Evolutionary conservation across 2,888 invertebrate genomes (phyloP).

Genomic region (Tenthredo notha): DNA sequence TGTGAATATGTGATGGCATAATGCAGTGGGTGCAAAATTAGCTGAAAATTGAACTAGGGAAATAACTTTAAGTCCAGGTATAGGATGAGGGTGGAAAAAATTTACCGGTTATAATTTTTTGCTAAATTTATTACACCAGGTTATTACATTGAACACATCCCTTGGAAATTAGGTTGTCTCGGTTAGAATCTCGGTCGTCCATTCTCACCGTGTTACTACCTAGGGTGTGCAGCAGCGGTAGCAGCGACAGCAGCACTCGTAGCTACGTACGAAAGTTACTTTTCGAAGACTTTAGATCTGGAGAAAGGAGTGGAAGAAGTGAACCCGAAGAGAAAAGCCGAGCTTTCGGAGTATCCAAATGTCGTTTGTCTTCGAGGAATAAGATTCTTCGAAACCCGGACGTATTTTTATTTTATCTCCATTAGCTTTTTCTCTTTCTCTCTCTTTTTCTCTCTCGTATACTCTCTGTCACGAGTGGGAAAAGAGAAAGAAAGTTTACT

Average conservation of each 20-base stretch:
- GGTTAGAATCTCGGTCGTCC: slow-evolving; percentile 8
- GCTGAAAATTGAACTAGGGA: background rate
- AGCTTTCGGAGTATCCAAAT: slow-evolving; percentile 49
- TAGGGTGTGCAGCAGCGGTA: background rate
- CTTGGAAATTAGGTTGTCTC: slow-evolving; percentile 1
- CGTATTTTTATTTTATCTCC: slow-evolving; percentile 50
- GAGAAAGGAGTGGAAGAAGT: background rate
- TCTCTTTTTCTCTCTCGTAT: slow-evolving; percentile 13
- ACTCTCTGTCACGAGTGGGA: slow-evolving; percentile 29
- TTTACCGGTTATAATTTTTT: background rate
- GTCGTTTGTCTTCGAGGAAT: slow-evolving; percentile 51
- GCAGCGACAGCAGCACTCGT: background rate
- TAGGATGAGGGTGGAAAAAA: background rate
- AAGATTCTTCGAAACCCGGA: slow-evolving; percentile 36
- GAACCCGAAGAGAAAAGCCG: slow-evolving; percentile 47
- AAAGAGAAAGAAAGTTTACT: slow-evolving; percentile 7
- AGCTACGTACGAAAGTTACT: slow-evolving; percentile 36
- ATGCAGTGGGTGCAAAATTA: background rate
- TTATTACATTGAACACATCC: background rate
- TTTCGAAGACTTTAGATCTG: slow-evolving; percentile 35
- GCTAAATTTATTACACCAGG: background rate
- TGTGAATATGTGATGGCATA: background rate
- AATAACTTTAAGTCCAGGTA: background rate
- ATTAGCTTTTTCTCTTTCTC: slow-evolving; percentile 29
- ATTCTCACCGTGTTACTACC: background rate